Conservation (phyloP, 2,113 vertebrate species). For the Sinocyclocheilus anophthalmus region DNA sequence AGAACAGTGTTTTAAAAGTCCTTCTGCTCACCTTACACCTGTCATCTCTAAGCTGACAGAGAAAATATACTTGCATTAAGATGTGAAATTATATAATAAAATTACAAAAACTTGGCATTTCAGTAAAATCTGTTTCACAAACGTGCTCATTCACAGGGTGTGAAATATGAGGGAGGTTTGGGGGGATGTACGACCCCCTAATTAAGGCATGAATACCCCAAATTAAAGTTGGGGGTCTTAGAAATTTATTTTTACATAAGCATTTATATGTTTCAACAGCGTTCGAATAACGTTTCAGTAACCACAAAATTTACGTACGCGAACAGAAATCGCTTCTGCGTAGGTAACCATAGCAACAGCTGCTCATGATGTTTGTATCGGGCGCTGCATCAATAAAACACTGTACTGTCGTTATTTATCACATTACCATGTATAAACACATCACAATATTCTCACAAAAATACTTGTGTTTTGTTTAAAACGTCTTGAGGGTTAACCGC, state of each 20-base stretch:
- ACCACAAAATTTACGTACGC: background rate
- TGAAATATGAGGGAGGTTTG: background rate
- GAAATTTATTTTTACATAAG: background rate
- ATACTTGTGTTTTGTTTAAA: background rate
- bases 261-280: background rate
- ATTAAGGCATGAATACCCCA: slow-evolving; percentile 9
- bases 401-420: background rate
- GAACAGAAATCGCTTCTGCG: background rate
- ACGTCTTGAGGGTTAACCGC: background rate
- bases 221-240: background rate
- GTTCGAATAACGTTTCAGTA: background rate
- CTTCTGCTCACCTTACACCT: slow-evolving; percentile 3
- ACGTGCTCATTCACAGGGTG: background rate
- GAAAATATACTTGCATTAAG: background rate
- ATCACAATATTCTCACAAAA: background rate
- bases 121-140: background rate
- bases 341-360: slow-evolving; percentile 10
- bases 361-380: background rate
- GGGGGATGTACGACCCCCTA: background rate
- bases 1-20: background rate
- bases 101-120: background rate
- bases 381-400: slow-evolving; percentile 1
- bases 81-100: background rate
- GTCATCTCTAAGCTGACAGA: background rate
- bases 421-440: background rate